A percentile compares a stretch with the other conserved stretches of the same genome.
These are phyloP conservation scores for Phylloscopus trochilus DNA, from an alignment of 2,113 vertebrate species.

Conservation along the genomic window DNA sequence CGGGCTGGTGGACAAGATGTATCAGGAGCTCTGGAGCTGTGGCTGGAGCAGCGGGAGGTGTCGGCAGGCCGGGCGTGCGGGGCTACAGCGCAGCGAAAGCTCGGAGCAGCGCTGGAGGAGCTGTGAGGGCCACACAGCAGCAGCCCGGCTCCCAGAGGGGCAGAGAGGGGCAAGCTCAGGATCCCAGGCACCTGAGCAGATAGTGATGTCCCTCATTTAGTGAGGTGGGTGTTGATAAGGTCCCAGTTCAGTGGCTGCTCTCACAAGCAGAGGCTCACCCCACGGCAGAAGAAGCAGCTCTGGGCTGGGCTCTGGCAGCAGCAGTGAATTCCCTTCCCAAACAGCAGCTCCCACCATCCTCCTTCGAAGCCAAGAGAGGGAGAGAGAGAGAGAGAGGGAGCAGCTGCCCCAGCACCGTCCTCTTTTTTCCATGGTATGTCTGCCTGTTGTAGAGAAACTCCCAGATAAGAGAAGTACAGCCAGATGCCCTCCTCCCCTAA, in stretches of 20 bases:
- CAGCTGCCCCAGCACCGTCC: not conserved
- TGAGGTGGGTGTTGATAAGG: too few relatives aligned
- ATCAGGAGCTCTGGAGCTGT: not conserved
- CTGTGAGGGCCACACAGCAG: accelerated
- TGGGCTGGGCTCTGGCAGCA: accelerated
- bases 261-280: not conserved
- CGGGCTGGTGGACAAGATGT: not conserved
- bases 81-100: too few relatives aligned
- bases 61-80: not conserved
- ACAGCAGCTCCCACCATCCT: too few relatives aligned
- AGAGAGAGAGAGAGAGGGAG: too few relatives aligned
- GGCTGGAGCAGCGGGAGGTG: not conserved
- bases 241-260: too few relatives aligned
- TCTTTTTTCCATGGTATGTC: not conserved
- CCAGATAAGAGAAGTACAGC: too few relatives aligned
- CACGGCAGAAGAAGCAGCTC: not conserved
- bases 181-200: not conserved
- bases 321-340: not conserved
- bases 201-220: too few relatives aligned
- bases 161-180: not conserved
- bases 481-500: not conserved
- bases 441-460: not conserved
- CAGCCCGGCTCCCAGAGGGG: too few relatives aligned
- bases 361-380: not conserved
- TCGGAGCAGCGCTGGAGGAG: too few relatives aligned